These are phyloP conservation scores for Zoanthus solanderi DNA, from an alignment of 92 coral and sea anemone genomes.

Conservation along the genomic window DNA sequence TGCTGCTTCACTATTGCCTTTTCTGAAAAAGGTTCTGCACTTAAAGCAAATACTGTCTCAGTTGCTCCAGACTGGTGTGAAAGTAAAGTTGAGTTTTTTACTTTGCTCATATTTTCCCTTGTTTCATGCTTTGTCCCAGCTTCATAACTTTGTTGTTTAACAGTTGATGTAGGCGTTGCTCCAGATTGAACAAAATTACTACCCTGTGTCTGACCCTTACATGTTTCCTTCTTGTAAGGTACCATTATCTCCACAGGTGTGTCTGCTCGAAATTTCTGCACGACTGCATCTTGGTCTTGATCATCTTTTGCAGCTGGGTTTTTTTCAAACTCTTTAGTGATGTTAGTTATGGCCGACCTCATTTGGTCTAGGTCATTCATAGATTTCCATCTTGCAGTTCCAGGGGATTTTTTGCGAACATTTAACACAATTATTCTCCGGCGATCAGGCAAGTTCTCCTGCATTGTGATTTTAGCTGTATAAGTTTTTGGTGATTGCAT, in stretches of 20 bases:
- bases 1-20: constrained; percentile 20
- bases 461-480: constrained; percentile 78
- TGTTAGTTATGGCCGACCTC: constrained; percentile 42
- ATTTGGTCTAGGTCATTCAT: constrained; percentile 78
- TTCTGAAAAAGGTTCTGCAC: constrained; percentile 47
- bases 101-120: neutral
- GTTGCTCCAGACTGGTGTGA: neutral
- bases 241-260: constrained; percentile 48
- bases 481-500: constrained; percentile 51
- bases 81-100: neutral
- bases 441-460: constrained; percentile 71
- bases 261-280: constrained; percentile 18
- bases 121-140: neutral
- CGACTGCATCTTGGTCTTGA: neutral
- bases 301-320: neutral
- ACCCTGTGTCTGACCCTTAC: neutral
- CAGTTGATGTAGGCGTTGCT: neutral
- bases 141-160: neutral
- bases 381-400: constrained; percentile 81
- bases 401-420: constrained; percentile 76
- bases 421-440: constrained; percentile 77
- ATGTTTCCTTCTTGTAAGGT: constrained; percentile 17
- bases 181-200: neutral
- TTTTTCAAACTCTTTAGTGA: constrained; percentile 42
- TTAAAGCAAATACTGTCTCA: constrained; percentile 61